Conservation (phyloP, 2,113 vertebrate genomes). For the Muntiacus muntjak region DNA sequence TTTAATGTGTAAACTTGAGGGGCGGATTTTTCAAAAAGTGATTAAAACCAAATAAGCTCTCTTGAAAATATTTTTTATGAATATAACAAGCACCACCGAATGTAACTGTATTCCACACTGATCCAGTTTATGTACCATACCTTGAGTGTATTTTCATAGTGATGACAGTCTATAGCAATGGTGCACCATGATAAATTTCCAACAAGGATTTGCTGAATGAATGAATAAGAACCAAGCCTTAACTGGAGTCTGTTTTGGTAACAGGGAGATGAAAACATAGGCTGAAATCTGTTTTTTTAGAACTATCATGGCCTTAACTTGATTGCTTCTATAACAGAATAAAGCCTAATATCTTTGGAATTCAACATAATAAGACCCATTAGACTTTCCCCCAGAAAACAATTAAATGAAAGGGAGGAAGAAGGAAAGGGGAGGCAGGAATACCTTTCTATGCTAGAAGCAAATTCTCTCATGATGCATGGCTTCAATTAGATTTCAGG, state of each 20-base stretch:
- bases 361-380: not conserved
- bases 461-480: not conserved
- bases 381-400: not conserved
- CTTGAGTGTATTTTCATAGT: not conserved
- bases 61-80: conserved; percentile 41
- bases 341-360: not conserved
- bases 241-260: not conserved
- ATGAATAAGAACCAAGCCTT: not conserved
- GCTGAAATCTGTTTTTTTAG: not conserved
- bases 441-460: not conserved
- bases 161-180: not conserved
- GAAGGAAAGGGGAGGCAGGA: not conserved
- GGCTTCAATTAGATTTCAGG: not conserved
- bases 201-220: not conserved
- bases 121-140: conserved; percentile 28
- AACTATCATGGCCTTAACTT: not conserved
- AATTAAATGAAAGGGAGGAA: not conserved
- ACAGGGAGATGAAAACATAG: not conserved
- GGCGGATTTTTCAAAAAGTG: not conserved
- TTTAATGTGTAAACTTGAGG: not conserved
- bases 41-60: not conserved
- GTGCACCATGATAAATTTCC: not conserved
- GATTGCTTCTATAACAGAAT: not conserved
- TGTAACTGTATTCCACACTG: conserved; percentile 31
- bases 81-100: not conserved